Conservation (phyloP, 1,140 invertebrate species). For the Drosophila nannoptera region DNA sequence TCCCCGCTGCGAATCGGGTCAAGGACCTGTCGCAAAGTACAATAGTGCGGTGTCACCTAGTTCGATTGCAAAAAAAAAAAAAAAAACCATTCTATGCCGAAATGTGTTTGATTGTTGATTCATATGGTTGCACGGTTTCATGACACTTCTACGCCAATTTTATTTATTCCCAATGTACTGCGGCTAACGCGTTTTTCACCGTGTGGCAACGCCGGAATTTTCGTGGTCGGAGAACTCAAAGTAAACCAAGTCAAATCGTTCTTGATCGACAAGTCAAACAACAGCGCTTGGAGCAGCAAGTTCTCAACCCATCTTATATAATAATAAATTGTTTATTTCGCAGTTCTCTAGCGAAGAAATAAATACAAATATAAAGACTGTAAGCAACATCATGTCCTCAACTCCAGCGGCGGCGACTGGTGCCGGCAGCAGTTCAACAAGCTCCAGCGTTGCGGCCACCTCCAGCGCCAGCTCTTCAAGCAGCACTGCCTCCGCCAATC, state of each 20-base stretch:
- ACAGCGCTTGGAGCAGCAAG: background rate
- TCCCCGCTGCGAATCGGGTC: slow-evolving; percentile 26
- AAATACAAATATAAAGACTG: slow-evolving; percentile 25
- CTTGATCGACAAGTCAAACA: background rate
- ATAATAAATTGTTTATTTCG: background rate
- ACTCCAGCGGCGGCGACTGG: slow-evolving; percentile 64
- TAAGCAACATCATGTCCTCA: slow-evolving; percentile 61
- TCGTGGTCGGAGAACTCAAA: background rate
- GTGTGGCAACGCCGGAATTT: slow-evolving; percentile 8
- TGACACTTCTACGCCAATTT: background rate
- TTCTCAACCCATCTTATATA: background rate
- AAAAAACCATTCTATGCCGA: background rate
- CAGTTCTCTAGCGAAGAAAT: slow-evolving; percentile 15
- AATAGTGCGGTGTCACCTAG: slow-evolving; percentile 12
- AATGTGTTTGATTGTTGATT: slow-evolving; percentile 3
- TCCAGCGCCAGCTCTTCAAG: slow-evolving; percentile 51
- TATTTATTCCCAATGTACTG: background rate
- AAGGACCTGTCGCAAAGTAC: slow-evolving; percentile 29
- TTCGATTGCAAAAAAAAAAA: slow-evolving; percentile 13
- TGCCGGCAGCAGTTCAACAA: slow-evolving; percentile 53
- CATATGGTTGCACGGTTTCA: background rate
- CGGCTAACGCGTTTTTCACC: background rate
- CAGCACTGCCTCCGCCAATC: slow-evolving; percentile 58
- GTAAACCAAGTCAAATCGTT: too few relatives aligned
- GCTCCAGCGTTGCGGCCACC: slow-evolving; percentile 56